Evolutionary conservation across 2,888 invertebrate genomes (phyloP).

Genomic region (Spicauda simplicius): DNA sequence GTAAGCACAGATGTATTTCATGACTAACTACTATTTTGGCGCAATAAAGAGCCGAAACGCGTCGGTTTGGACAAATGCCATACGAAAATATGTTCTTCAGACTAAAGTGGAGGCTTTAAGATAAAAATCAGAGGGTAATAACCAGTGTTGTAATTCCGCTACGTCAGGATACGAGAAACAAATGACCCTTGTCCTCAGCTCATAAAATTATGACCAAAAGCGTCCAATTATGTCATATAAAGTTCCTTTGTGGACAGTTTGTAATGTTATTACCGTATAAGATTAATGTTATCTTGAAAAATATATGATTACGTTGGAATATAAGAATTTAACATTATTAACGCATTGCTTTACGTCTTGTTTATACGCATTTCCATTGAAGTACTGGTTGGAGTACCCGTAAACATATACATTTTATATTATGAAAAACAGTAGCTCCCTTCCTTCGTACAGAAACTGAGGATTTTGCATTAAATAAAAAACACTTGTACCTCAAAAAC

Average conservation of each 20-base stretch:
- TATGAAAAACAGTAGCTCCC: too few relatives aligned
- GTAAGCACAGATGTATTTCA: not conserved
- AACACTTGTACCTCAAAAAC: too few relatives aligned
- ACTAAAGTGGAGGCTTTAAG: constrained; percentile 28
- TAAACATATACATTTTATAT: too few relatives aligned
- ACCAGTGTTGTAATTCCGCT: constrained; percentile 31
- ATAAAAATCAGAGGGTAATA: constrained; percentile 34
- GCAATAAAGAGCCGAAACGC: constrained; percentile 18
- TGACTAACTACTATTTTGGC: constrained; percentile 17
- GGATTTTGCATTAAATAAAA: too few relatives aligned
- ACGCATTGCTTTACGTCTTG: too few relatives aligned
- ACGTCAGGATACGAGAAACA: constrained; percentile 32
- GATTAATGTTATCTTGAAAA: constrained; percentile 27
- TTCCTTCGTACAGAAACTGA: too few relatives aligned
- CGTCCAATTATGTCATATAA: constrained; percentile 36
- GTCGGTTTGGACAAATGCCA: constrained; percentile 30
- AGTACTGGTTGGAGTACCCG: too few relatives aligned
- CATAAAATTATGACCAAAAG: constrained; percentile 34
- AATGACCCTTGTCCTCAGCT: constrained; percentile 32
- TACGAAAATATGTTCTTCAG: constrained; percentile 25
- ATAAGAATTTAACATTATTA: too few relatives aligned
- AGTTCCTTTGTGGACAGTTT: constrained; percentile 29
- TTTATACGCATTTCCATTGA: too few relatives aligned
- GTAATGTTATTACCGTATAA: constrained; percentile 26
- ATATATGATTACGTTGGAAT: not conserved